Percentiles rank a stretch among this genome's conserved stretches.
These are phyloP conservation scores for Zonitis immaculata DNA, from an alignment of 2,888 invertebrate genomes.

Conservation along the genomic window DNA sequence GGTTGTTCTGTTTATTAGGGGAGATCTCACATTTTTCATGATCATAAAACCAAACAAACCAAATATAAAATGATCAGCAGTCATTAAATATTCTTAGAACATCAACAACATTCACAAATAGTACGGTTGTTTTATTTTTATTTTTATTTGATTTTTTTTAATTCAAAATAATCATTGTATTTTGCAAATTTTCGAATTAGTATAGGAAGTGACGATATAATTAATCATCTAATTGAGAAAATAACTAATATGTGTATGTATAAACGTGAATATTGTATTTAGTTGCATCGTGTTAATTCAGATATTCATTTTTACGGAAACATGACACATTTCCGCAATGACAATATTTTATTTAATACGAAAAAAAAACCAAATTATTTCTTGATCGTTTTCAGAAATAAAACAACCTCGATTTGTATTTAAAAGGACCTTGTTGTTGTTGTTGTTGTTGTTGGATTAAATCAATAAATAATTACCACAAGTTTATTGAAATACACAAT, in stretches of 20 bases:
- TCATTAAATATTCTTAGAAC: not conserved
- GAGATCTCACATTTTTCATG: conserved; percentile 9
- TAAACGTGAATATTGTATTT: not conserved
- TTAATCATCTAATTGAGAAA: not conserved
- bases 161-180: not conserved
- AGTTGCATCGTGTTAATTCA: not conserved
- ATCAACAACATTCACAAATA: not conserved
- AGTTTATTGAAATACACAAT: conserved; percentile 40
- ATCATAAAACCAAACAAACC: not conserved
- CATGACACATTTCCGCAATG: not conserved
- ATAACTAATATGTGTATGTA: not conserved
- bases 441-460: conserved; percentile 22
- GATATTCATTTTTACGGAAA: not conserved
- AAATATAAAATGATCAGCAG: not conserved
- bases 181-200: no score
- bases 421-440: conserved; percentile 25
- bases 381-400: not conserved
- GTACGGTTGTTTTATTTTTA: not conserved
- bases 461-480: conserved; percentile 27
- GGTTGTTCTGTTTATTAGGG: conserved; percentile 17
- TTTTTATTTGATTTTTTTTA: not conserved
- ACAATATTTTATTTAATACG: no score
- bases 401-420: conserved; percentile 30
- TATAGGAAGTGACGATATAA: not conserved
- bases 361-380: no score